phyloP scores from a whole-genome alignment of 1,140 invertebrate genomes.

The Polypedilum pembai region DNA sequence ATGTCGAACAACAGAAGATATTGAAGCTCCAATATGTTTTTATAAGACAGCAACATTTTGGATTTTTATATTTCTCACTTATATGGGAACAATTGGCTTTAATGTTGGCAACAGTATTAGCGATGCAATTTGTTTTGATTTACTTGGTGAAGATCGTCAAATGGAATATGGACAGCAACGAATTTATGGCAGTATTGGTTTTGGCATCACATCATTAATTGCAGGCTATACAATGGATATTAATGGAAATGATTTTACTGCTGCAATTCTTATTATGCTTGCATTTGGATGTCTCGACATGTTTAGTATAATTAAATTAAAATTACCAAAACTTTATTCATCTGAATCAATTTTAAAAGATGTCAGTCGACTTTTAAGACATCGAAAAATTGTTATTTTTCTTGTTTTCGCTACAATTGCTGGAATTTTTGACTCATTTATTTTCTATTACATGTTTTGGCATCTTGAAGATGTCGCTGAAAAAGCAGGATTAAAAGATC shows the following conservation, averaged over 20 bases:
- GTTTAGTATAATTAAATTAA: conserved; percentile 52
- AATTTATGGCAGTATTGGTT: conserved; percentile 71
- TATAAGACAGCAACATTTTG: conserved; percentile 57
- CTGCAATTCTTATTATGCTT: conserved; percentile 58
- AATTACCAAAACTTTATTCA: conserved; percentile 57
- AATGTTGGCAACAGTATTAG: conserved; percentile 69
- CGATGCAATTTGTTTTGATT: conserved; percentile 73
- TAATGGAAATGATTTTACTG: conserved; percentile 53
- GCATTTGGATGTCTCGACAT: conserved; percentile 55
- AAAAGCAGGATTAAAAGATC: conserved; percentile 49
- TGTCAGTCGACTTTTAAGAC: conserved; percentile 50
- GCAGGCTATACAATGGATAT: conserved; percentile 57
- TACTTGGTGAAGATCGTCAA: conserved; percentile 56
- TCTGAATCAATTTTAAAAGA: conserved; percentile 58
- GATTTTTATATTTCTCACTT: conserved; percentile 62
- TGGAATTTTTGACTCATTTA: conserved; percentile 66
- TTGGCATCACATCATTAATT: conserved; percentile 58
- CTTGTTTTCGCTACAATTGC: conserved; percentile 60
- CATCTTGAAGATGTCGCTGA: conserved; percentile 63
- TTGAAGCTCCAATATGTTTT: conserved; percentile 38
- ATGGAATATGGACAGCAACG: conserved; percentile 66
- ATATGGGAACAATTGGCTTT: conserved; percentile 62
- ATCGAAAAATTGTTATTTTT: conserved; percentile 57
- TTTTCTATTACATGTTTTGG: conserved; percentile 75
- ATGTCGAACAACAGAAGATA: background rate